Evolutionary conservation across 37 sponge, comb jelly and placozoan genomes (phyloP).

Genomic region (Beroe ovata): DNA sequence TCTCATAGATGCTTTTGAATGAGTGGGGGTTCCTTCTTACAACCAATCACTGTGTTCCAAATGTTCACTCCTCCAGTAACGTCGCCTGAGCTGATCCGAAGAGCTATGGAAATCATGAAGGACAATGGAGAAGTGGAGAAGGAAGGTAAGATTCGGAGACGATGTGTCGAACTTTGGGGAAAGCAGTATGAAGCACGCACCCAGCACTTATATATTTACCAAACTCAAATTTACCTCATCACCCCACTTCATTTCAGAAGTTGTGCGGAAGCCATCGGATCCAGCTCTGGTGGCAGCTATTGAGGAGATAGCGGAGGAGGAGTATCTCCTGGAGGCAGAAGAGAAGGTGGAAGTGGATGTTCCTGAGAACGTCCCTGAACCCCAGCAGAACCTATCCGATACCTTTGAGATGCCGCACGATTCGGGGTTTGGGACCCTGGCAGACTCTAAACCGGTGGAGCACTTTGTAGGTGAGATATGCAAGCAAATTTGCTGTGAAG

Average conservation of each 20-base stretch:
- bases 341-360: slow-evolving; percentile 31
- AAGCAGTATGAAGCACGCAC: too few relatives aligned
- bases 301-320: slow-evolving; percentile 58
- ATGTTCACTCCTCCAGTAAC: slow-evolving; percentile 24
- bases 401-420: neutral
- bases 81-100: slow-evolving; percentile 51
- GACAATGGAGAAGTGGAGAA: slow-evolving; percentile 53
- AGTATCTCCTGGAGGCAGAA: slow-evolving; percentile 3
- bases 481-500: too few relatives aligned
- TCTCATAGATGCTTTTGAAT: too few relatives aligned
- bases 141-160: slow-evolving; percentile 47
- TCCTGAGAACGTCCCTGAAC: neutral
- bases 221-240: too few relatives aligned
- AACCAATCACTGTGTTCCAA: too few relatives aligned
- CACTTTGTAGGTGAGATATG: neutral
- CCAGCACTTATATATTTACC: too few relatives aligned
- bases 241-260: neutral
- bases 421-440: slow-evolving; percentile 24
- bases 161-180: too few relatives aligned
- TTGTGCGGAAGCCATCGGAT: neutral
- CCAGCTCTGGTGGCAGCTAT: slow-evolving; percentile 53
- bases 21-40: too few relatives aligned
- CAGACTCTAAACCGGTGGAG: slow-evolving; percentile 24
- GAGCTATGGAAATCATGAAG: slow-evolving; percentile 66
- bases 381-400: neutral